Conservation (phyloP, 2,797 vertebrate species). For the Epinephelus awoara region DNA sequence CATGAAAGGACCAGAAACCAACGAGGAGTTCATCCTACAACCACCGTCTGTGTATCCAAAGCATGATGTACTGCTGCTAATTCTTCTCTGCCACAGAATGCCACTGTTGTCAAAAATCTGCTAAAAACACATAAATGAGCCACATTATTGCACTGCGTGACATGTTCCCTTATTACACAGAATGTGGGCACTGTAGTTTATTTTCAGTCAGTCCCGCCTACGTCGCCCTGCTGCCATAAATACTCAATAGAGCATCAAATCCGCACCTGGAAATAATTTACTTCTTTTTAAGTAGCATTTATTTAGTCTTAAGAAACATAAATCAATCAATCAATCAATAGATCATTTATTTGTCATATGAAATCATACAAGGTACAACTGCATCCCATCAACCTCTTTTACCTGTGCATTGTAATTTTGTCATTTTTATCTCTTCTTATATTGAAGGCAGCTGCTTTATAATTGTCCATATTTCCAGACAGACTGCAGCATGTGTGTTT, state of each 20-base stretch:
- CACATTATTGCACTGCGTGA: not conserved
- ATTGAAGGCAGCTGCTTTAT: too few relatives aligned
- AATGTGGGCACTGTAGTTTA: not conserved
- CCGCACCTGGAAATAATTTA: not conserved
- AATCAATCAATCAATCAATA: too few relatives aligned
- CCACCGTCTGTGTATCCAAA: not conserved
- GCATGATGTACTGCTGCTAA: not conserved
- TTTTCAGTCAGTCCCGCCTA: not conserved
- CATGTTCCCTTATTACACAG: not conserved
- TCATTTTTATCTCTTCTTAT: too few relatives aligned
- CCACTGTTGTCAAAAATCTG: not conserved
- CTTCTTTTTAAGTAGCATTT: not conserved
- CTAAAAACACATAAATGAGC: not conserved
- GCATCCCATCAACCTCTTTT: too few relatives aligned
- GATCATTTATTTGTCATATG: too few relatives aligned
- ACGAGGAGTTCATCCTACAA: not conserved
- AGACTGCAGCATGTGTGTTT: too few relatives aligned
- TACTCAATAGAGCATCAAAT: not conserved
- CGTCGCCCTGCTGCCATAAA: not conserved
- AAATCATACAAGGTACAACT: too few relatives aligned
- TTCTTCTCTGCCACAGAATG: not conserved
- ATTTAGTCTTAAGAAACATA: not conserved
- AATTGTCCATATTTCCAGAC: too few relatives aligned
- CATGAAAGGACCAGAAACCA: not conserved
- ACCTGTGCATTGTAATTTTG: too few relatives aligned